Conservation (phyloP, 2,797 vertebrate genomes). For the Esox lucius region DNA sequence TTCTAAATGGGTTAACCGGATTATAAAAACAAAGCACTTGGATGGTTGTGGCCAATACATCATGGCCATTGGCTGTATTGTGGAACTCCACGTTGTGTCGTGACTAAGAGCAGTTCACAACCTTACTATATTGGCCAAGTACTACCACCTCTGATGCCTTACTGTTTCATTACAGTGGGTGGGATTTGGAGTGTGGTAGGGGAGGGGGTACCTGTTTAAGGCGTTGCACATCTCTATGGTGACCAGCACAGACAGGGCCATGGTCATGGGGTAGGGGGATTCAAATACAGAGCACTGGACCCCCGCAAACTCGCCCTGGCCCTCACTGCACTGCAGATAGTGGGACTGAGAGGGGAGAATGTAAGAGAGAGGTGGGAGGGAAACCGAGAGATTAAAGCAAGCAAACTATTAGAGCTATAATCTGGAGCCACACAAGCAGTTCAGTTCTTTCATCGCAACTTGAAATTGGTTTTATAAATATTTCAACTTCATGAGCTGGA, state of each 20-base stretch:
- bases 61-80: no score
- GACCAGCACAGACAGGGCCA: slow-evolving; percentile 80
- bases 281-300: slow-evolving; percentile 81
- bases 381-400: neutral
- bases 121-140: no score
- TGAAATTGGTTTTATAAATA: no score
- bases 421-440: no score
- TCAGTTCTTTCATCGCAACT: no score
- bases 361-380: neutral
- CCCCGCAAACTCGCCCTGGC: slow-evolving; percentile 73
- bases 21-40: no score
- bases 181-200: neutral
- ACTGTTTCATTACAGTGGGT: neutral
- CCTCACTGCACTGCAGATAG: slow-evolving; percentile 79
- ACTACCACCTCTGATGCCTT: no score
- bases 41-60: no score
- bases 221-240: slow-evolving; percentile 85
- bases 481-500: no score
- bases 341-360: slow-evolving; percentile 65
- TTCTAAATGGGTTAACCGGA: no score
- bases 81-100: no score
- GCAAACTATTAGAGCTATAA: neutral
- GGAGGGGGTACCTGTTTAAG: slow-evolving; percentile 77
- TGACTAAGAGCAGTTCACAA: no score
- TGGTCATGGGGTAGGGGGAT: slow-evolving; percentile 81